phyloP scores from a whole-genome alignment of 2,797 vertebrate genomes.

The Pipistrellus kuhlii region DNA sequence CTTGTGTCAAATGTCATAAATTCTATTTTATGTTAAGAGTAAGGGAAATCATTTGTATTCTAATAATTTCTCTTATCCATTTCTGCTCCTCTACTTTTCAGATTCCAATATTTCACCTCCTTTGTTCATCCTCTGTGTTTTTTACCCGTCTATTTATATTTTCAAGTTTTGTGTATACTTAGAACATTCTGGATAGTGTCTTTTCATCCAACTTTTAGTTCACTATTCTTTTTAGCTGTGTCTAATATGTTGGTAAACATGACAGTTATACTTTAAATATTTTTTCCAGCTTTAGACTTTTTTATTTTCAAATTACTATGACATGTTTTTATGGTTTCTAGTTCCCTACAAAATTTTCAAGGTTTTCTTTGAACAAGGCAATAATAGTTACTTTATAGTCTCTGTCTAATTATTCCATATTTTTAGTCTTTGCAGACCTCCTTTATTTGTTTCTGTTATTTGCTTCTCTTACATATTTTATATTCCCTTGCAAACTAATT shows the following conservation, averaged over 20 bases:
- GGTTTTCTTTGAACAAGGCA: conserved; percentile 22
- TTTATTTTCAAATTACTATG: neutral
- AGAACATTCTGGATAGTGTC: neutral
- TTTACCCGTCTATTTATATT: neutral
- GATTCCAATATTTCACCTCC: neutral
- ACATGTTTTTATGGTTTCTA: neutral
- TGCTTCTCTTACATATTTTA: neutral
- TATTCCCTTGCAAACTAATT: conserved; percentile 12
- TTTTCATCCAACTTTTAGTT: conserved; percentile 30
- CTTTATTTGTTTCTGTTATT: conserved; percentile 46
- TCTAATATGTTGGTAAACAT: neutral
- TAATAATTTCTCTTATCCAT: neutral
- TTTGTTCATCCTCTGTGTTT: neutral
- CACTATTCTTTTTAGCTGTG: neutral
- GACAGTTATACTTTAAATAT: neutral
- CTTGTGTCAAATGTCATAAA: neutral
- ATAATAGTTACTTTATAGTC: conserved; percentile 23
- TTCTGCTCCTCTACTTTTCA: conserved; percentile 21
- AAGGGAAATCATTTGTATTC: neutral
- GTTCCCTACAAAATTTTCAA: neutral
- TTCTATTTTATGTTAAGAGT: neutral
- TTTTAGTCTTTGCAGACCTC: neutral
- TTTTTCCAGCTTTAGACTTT: conserved; percentile 12
- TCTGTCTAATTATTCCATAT: neutral
- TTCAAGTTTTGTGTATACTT: neutral